Conservation (phyloP, 2,888 invertebrate genomes). For the Lysandra bellargus region DNA sequence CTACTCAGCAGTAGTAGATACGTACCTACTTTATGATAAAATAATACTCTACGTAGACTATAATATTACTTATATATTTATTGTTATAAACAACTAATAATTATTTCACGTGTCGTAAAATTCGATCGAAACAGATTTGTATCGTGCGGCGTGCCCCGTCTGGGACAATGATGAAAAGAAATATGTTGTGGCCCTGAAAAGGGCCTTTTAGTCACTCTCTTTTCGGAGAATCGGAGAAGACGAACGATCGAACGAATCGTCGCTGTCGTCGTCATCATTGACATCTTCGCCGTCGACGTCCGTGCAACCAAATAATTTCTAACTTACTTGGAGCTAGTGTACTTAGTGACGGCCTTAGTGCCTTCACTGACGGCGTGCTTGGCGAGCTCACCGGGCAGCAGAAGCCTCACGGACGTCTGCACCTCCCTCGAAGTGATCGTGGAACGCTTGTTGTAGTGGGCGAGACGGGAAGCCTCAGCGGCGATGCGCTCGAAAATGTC, state of each 20-base stretch:
- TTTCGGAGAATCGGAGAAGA: not conserved
- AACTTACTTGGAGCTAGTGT: constrained; percentile 66
- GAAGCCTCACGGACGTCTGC: constrained; percentile 84
- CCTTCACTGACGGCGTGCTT: constrained; percentile 85
- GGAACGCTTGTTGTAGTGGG: constrained; percentile 83
- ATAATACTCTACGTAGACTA: no score
- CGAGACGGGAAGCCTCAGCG: constrained; percentile 81
- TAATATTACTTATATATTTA: no score
- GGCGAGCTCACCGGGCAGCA: constrained; percentile 85
- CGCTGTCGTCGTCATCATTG: not conserved
- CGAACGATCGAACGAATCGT: not conserved
- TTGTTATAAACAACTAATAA: no score
- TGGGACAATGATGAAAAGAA: not conserved
- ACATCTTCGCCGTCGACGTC: not conserved
- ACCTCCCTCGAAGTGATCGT: constrained; percentile 86
- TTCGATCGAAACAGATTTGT: not conserved
- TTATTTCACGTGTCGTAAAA: not conserved
- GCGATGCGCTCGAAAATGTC: constrained; percentile 87
- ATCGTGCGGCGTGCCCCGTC: not conserved
- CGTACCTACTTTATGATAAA: no score
- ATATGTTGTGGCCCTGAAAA: constrained; percentile 23
- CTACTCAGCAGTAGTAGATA: no score
- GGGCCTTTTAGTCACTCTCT: constrained; percentile 5
- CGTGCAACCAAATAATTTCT: not conserved
- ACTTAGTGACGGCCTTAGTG: constrained; percentile 83